These are phyloP conservation scores for Phortica okadai DNA, from an alignment of 2,888 invertebrate species.

Conservation along the genomic window DNA sequence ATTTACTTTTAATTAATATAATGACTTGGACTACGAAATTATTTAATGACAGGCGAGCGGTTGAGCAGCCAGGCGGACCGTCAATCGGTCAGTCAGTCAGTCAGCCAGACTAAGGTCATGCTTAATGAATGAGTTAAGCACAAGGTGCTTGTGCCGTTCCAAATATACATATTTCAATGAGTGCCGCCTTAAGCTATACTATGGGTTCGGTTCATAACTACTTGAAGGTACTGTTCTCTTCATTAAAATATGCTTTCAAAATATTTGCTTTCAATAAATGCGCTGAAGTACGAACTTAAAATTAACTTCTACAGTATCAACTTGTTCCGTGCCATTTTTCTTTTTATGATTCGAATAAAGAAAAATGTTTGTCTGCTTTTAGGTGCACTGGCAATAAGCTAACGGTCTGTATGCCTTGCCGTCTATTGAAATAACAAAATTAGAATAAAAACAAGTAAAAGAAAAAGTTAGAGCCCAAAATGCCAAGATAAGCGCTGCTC, in stretches of 20 bases:
- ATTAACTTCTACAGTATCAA: background rate
- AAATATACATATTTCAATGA: background rate
- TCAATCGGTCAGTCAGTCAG: background rate
- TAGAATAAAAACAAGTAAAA: background rate
- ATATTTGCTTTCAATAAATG: slow-evolving; percentile 2
- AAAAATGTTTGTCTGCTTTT: slow-evolving; percentile 32
- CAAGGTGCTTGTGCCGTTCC: background rate
- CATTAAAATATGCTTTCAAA: background rate
- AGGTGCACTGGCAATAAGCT: slow-evolving; percentile 23
- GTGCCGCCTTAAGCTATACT: background rate
- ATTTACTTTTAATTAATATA: slow-evolving; percentile 70
- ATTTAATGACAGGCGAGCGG: background rate
- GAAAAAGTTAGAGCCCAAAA: slow-evolving; percentile 21
- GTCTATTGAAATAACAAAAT: background rate
- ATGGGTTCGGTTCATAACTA: background rate
- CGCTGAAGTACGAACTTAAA: background rate
- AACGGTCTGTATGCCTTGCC: background rate
- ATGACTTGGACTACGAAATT: slow-evolving; percentile 66
- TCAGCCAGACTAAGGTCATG: background rate
- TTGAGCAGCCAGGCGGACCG: background rate
- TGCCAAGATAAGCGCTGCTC: slow-evolving; percentile 20
- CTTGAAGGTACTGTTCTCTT: background rate
- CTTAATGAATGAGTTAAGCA: slow-evolving; percentile 8
- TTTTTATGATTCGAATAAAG: slow-evolving; percentile 13
- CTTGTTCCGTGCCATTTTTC: background rate